phyloP scores from a whole-genome alignment of 2,888 invertebrate species.

The Idaea aversata region DNA sequence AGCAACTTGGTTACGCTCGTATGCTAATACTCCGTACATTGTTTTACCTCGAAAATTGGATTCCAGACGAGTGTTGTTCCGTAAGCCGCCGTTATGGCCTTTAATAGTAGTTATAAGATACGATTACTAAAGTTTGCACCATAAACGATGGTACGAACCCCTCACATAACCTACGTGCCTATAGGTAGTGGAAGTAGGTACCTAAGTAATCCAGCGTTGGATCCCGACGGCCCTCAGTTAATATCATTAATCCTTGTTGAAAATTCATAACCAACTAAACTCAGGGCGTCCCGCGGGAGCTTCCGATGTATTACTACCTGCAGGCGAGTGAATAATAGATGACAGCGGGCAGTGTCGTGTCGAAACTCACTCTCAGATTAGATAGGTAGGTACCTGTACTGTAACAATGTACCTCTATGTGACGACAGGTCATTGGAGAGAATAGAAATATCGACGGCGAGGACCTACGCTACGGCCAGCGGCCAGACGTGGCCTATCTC shows the following conservation, averaged over 20 bases:
- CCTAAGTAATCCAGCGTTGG: neutral
- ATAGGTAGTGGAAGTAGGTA: neutral
- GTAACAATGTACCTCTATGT: too few relatives aligned
- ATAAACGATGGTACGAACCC: neutral
- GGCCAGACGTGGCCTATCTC: neutral
- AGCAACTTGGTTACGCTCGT: neutral
- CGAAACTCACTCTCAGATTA: neutral
- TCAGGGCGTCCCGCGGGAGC: constrained; percentile 29
- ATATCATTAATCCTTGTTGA: constrained; percentile 46
- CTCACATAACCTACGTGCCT: neutral
- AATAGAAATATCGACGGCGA: neutral
- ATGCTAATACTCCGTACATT: neutral
- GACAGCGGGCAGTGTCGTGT: neutral
- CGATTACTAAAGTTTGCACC: neutral
- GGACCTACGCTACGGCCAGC: neutral
- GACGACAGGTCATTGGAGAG: neutral
- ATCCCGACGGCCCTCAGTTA: constrained; percentile 24
- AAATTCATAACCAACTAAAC: constrained; percentile 49
- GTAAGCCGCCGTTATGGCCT: neutral
- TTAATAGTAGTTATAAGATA: neutral
- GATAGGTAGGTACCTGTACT: neutral
- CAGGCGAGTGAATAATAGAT: neutral
- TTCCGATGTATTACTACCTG: constrained; percentile 24
- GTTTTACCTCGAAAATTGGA: constrained; percentile 1
- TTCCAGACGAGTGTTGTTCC: neutral